A percentile compares a stretch with the other conserved stretches of the same genome.
These are phyloP conservation scores for Crenichthys baileyi DNA, from an alignment of 2,797 vertebrate genomes.

Conservation along the genomic window DNA sequence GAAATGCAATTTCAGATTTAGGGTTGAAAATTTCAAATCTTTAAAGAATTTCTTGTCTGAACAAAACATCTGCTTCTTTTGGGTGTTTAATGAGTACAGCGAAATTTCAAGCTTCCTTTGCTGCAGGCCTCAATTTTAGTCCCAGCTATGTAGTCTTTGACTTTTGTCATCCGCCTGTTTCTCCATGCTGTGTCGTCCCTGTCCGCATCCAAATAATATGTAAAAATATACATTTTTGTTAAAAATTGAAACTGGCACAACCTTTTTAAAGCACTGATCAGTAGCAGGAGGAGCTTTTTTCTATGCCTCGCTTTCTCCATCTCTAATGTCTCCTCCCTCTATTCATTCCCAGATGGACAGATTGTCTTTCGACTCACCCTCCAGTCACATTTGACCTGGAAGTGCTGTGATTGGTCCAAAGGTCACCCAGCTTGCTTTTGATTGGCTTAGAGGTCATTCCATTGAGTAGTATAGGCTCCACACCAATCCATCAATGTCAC, in stretches of 20 bases:
- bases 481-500: conserved; percentile 70
- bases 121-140: neutral
- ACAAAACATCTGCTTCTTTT: neutral
- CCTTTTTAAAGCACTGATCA: conserved; percentile 1
- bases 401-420: conserved; percentile 74
- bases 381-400: conserved; percentile 73
- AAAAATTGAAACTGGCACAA: neutral
- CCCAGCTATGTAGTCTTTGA: neutral
- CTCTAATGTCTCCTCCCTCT: conserved; percentile 55
- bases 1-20: neutral
- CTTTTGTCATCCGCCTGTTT: neutral
- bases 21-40: neutral
- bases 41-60: neutral
- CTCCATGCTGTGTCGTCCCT: neutral
- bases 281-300: neutral
- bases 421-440: conserved; percentile 58
- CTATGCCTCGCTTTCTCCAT: neutral
- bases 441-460: conserved; percentile 67
- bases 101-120: neutral
- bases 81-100: neutral
- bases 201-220: neutral
- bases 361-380: conserved; percentile 63
- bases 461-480: conserved; percentile 46
- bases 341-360: conserved; percentile 69
- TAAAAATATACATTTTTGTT: neutral